Evolutionary conservation across 2,888 invertebrate genomes (phyloP).

Genomic region (Germaria angustata): DNA sequence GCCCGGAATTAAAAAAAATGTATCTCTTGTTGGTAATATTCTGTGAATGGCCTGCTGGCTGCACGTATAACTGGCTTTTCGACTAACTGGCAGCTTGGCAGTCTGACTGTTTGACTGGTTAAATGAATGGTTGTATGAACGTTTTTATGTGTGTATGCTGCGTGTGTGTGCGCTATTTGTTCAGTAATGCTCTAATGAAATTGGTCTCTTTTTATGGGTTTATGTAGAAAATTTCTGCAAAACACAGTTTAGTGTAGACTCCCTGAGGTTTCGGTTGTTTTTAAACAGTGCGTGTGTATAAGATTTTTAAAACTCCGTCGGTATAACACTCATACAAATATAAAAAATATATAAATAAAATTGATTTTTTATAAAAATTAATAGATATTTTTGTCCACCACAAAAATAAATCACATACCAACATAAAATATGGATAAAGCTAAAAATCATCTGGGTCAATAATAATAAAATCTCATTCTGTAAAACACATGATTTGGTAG

Average conservation of each 20-base stretch:
- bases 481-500: not conserved
- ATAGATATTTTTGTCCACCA: conserved; percentile 16
- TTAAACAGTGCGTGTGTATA: conserved; percentile 68
- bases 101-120: conserved; percentile 27
- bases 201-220: conserved; percentile 62
- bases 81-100: conserved; percentile 3
- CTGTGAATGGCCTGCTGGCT: conserved; percentile 41
- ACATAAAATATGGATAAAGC: not conserved
- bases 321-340: conserved; percentile 63
- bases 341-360: conserved; percentile 45
- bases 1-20: conserved; percentile 54
- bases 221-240: conserved; percentile 71
- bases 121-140: conserved; percentile 38
- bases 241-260: conserved; percentile 76
- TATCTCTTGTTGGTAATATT: conserved; percentile 54
- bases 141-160: conserved; percentile 40
- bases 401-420: not conserved
- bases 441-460: not conserved
- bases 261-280: conserved; percentile 74
- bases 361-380: conserved; percentile 40
- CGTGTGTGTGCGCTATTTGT: conserved; percentile 30
- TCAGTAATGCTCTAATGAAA: conserved; percentile 62
- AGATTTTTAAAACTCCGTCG: conserved; percentile 68
- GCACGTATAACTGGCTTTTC: conserved; percentile 37
- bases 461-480: not conserved